Conservation (phyloP, 1,140 invertebrate species). For the Xylocopa sonorina region DNA sequence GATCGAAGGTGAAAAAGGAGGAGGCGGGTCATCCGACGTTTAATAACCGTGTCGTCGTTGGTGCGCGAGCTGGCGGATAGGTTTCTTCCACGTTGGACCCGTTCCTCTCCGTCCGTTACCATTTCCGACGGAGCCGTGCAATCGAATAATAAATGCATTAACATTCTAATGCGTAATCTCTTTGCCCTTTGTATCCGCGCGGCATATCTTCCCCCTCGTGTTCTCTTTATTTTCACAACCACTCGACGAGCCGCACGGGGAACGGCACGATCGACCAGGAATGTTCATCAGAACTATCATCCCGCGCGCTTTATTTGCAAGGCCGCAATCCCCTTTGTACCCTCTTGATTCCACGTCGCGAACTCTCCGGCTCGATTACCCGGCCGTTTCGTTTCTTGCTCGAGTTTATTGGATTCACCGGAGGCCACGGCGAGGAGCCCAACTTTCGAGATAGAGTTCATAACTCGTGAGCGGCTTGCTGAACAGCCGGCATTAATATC, state of each 20-base stretch:
- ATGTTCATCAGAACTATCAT: background rate
- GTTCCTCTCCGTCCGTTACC: background rate
- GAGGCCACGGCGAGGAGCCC: no score
- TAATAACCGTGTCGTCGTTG: background rate
- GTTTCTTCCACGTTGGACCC: background rate
- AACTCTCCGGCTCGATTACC: background rate
- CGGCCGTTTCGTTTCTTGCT: background rate
- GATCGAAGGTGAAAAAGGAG: background rate
- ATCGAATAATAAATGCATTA: conserved; percentile 25
- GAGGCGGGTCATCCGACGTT: background rate
- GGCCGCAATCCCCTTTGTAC: background rate
- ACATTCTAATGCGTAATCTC: conserved; percentile 17
- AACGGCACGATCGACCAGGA: background rate
- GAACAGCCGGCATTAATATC: background rate
- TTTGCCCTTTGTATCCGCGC: background rate
- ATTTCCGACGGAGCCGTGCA: background rate
- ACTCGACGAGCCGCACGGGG: background rate
- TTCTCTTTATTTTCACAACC: background rate
- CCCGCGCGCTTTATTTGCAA: background rate
- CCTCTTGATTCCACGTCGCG: background rate
- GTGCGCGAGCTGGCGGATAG: background rate
- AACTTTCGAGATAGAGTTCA: conserved; percentile 3
- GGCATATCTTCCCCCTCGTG: background rate
- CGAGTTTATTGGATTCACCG: background rate
- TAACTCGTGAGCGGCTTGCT: background rate